Conservation (phyloP, 2,888 invertebrate genomes). For the Lamellibrachia satsuma region DNA sequence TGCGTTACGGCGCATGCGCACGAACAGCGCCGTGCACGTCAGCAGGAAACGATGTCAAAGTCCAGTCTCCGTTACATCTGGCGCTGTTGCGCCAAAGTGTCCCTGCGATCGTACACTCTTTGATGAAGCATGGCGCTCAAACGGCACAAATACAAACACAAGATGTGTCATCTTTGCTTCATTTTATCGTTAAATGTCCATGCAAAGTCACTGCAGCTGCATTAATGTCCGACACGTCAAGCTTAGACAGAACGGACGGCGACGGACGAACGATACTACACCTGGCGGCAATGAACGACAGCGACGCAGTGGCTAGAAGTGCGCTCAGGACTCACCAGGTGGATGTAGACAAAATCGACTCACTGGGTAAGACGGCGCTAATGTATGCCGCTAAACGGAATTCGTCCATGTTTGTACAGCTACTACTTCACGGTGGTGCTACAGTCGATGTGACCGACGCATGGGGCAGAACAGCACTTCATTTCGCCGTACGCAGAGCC, state of each 20-base stretch:
- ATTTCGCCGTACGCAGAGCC: background rate
- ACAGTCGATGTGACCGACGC: background rate
- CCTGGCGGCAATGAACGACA: background rate
- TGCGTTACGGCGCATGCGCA: background rate
- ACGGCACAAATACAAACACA: background rate
- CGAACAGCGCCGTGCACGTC: background rate
- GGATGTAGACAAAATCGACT: background rate
- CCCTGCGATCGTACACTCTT: background rate
- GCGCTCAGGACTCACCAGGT: background rate
- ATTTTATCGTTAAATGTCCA: background rate
- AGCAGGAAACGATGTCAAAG: background rate
- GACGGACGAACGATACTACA: background rate
- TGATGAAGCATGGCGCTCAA: background rate
- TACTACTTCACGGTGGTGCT: background rate
- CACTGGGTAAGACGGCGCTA: background rate
- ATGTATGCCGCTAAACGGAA: background rate
- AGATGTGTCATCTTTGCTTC: background rate
- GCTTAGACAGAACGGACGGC: background rate
- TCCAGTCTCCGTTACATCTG: background rate
- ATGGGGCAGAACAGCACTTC: background rate
- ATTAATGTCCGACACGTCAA: background rate
- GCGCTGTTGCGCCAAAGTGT: background rate
- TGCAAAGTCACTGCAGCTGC: background rate
- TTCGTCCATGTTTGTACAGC: background rate
- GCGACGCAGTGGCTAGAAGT: background rate